Conservation (phyloP, 2,797 vertebrate species). For the Notolepis coatsorum region DNA sequence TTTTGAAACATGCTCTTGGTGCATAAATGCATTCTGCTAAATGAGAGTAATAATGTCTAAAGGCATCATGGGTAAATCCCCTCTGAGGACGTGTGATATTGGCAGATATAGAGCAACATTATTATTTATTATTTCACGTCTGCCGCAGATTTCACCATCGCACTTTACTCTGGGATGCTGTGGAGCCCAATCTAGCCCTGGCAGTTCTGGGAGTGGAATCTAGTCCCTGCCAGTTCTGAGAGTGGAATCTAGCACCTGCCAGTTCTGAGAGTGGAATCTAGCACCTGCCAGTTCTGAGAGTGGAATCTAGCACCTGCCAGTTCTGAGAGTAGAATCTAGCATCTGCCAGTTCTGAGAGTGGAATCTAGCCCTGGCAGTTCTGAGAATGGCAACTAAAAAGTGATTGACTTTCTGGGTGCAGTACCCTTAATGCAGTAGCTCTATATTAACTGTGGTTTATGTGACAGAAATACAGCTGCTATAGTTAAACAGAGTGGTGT, state of each 20-base stretch:
- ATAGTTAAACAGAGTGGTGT: too few relatives aligned
- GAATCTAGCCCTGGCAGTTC: too few relatives aligned
- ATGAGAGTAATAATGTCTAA: constrained; percentile 70
- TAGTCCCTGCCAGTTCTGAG: too few relatives aligned
- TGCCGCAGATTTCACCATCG: constrained; percentile 64
- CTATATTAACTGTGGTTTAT: too few relatives aligned
- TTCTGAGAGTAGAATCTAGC: too few relatives aligned
- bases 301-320: too few relatives aligned
- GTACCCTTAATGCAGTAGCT: too few relatives aligned
- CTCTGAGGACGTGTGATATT: constrained; percentile 75
- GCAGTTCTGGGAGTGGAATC: constrained; percentile 61
- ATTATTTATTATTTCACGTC: constrained; percentile 71
- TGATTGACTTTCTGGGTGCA: not conserved
- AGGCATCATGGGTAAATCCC: constrained; percentile 70
- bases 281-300: too few relatives aligned
- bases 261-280: too few relatives aligned
- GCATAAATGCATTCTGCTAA: constrained; percentile 64
- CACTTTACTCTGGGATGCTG: constrained; percentile 50
- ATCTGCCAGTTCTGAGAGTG: too few relatives aligned
- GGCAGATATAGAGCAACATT: constrained; percentile 66
- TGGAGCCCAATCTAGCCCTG: constrained; percentile 62
- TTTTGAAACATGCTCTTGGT: constrained; percentile 65
- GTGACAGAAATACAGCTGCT: too few relatives aligned
- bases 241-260: too few relatives aligned
- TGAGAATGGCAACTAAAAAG: not conserved